Conservation (phyloP, 2,113 vertebrate genomes). For the Tauraco erythrolophus region DNA sequence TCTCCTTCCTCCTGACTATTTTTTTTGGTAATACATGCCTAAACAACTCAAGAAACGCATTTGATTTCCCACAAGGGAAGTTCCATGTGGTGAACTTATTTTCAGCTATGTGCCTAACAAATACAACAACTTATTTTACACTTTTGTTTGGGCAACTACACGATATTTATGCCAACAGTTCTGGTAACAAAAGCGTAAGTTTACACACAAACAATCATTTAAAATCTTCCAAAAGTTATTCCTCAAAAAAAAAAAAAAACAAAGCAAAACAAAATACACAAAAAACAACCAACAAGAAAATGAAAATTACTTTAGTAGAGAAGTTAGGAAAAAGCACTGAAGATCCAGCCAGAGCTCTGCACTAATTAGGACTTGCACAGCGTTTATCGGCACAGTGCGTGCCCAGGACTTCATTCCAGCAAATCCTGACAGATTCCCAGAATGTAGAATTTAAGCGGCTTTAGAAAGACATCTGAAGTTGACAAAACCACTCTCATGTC, state of each 20-base stretch:
- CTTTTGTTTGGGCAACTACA: not conserved
- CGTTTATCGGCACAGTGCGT: accelerated
- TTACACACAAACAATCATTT: not conserved
- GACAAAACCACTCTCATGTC: not conserved
- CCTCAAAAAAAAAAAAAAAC: not conserved
- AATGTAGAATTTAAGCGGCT: not conserved
- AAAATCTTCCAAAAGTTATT: not conserved
- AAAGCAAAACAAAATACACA: not conserved
- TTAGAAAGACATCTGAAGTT: not conserved
- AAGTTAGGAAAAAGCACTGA: not conserved
- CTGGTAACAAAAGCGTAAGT: not conserved
- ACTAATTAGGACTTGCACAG: not conserved
- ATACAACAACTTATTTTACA: not conserved
- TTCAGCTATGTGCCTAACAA: conserved; percentile 15
- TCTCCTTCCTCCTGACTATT: not conserved
- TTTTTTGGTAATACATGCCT: not conserved
- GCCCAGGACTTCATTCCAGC: not conserved
- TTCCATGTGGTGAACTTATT: conserved; percentile 25
- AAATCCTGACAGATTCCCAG: not conserved
- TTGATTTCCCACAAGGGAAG: conserved; percentile 8
- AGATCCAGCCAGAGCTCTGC: not conserved
- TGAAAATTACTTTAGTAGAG: not conserved
- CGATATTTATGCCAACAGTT: not conserved
- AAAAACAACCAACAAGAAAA: not conserved
- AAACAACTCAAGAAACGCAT: conserved; percentile 2